phyloP scores from a whole-genome alignment of 2,888 invertebrate species.

The Tipula helvola region DNA sequence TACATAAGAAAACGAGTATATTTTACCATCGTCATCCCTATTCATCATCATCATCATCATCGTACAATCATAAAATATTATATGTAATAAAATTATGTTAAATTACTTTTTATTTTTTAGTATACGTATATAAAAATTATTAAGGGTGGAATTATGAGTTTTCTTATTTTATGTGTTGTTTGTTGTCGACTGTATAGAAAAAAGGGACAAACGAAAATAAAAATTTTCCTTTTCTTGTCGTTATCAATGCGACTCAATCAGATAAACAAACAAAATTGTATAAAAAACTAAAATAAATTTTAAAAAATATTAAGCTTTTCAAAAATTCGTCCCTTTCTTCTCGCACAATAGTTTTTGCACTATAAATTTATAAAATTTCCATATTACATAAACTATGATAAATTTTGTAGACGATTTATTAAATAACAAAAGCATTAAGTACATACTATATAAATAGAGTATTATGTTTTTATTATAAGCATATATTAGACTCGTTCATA shows the following conservation, averaged over 20 bases:
- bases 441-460: background rate
- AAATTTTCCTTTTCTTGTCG: background rate
- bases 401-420: background rate
- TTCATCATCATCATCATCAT: background rate
- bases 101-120: background rate
- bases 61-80: background rate
- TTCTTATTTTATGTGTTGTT: background rate
- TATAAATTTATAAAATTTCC: background rate
- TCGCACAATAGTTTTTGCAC: background rate
- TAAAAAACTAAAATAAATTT: background rate
- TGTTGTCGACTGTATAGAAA: background rate
- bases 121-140: background rate
- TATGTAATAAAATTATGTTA: background rate
- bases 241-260: background rate
- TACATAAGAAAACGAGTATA: background rate
- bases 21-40: background rate
- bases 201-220: background rate
- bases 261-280: background rate
- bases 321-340: background rate
- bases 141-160: background rate
- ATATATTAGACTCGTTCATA: background rate
- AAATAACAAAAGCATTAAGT: background rate
- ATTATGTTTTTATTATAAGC: background rate
- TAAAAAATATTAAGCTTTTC: background rate
- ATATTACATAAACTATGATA: background rate